phyloP scores from a whole-genome alignment of 2,797 vertebrate genomes.

The Diceros bicornis region DNA sequence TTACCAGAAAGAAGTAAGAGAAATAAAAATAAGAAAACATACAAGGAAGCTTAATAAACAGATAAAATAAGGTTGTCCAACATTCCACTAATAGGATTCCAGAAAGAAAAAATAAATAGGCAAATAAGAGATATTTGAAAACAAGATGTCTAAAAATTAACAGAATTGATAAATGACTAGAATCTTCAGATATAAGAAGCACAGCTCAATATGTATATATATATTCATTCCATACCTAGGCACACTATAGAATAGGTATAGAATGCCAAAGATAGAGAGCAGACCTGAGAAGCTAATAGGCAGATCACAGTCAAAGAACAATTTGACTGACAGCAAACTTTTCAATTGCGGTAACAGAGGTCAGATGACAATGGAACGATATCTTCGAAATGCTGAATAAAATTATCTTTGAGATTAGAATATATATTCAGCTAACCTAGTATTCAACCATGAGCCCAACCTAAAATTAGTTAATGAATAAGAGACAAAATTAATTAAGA shows the following conservation, averaged over 20 bases:
- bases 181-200: not conserved
- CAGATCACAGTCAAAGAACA: not conserved
- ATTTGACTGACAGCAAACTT: not conserved
- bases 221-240: not conserved
- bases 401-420: slow-evolving; percentile 6
- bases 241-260: not conserved
- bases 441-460: not conserved
- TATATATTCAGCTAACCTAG: not conserved
- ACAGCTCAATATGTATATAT: not conserved
- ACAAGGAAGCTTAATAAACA: not conserved
- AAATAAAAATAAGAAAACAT: slow-evolving; percentile 27
- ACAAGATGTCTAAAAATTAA: not conserved
- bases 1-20: not conserved
- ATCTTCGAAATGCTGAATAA: not conserved
- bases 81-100: not conserved
- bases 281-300: not conserved
- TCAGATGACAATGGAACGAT: not conserved
- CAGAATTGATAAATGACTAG: not conserved
- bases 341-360: not conserved
- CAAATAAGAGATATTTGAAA: not conserved
- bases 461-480: slow-evolving; percentile 44
- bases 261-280: not conserved
- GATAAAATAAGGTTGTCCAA: not conserved
- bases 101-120: not conserved
- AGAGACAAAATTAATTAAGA: not conserved